Percentiles rank a stretch among this genome's conserved stretches.
Evolutionary conservation across 2,888 invertebrate genomes (phyloP).

Genomic region (Dorcus parallelipipedus): DNA sequence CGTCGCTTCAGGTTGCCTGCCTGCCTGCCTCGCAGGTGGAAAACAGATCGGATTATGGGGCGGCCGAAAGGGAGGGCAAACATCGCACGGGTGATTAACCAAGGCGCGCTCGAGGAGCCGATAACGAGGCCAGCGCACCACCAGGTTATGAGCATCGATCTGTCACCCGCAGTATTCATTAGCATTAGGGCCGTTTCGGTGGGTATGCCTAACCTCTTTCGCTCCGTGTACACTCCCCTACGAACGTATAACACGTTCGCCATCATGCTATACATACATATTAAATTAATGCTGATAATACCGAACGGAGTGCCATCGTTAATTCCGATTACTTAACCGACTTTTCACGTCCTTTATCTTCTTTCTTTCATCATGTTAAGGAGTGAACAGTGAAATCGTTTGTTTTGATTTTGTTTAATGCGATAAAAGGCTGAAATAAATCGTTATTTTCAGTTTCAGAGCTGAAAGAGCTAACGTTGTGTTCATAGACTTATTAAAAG

Average conservation of each 20-base stretch:
- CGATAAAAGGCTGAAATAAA: no score
- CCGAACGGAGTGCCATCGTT: not conserved
- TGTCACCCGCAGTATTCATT: conserved; percentile 33
- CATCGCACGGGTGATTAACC: conserved; percentile 35
- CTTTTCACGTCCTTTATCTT: no score
- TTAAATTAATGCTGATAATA: conserved; percentile 14
- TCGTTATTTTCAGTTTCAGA: no score
- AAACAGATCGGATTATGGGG: conserved; percentile 13
- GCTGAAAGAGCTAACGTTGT: no score
- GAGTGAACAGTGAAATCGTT: no score
- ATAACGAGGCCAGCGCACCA: conserved; percentile 36
- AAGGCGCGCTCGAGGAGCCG: conserved; percentile 38
- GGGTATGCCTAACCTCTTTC: conserved; percentile 11
- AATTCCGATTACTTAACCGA: no score
- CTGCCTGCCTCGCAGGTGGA: not conserved
- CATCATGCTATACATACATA: conserved; percentile 7
- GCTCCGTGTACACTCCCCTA: conserved; percentile 13
- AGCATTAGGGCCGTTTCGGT: conserved; percentile 18
- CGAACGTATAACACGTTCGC: conserved; percentile 8
- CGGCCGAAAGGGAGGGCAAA: conserved; percentile 21
- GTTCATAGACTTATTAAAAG: no score
- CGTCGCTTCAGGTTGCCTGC: not conserved
- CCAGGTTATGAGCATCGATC: conserved; percentile 36
- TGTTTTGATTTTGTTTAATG: no score
- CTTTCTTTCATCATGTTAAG: no score